These are phyloP conservation scores for Eumaeus atala DNA, from an alignment of 1,140 invertebrate species.

Conservation along the genomic window DNA sequence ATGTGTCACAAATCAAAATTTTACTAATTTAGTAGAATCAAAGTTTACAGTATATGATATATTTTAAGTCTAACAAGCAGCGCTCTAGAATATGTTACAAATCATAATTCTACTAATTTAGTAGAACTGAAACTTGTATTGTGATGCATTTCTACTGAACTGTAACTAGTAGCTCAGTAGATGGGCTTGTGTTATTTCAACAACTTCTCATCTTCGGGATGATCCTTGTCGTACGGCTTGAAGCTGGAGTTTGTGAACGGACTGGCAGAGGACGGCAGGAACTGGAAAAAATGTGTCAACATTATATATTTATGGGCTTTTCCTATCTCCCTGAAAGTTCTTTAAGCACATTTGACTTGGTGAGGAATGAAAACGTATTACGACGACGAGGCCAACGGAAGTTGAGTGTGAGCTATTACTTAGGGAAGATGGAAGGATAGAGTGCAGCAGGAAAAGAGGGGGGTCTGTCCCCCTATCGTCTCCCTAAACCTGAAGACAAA, in stretches of 20 bases:
- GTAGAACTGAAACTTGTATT: not conserved
- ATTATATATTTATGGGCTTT: not conserved
- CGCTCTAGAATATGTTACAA: too few species aligned
- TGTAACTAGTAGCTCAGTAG: not conserved
- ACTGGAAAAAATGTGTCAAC: slow-evolving; percentile 30
- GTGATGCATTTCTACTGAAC: slow-evolving; percentile 5
- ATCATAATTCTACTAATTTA: slow-evolving; percentile 4
- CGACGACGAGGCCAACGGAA: too few species aligned
- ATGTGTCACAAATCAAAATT: not conserved
- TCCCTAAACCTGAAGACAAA: too few species aligned
- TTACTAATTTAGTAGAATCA: slow-evolving; percentile 5
- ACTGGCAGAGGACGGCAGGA: slow-evolving; percentile 36
- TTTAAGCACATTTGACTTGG: too few species aligned
- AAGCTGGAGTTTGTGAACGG: slow-evolving; percentile 42
- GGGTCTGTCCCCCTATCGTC: too few species aligned
- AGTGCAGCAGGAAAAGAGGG: too few species aligned
- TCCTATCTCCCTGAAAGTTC: too few species aligned
- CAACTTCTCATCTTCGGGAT: not conserved
- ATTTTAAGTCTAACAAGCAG: too few species aligned
- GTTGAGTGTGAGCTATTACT: too few species aligned
- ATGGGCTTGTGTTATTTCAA: not conserved
- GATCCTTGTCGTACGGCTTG: slow-evolving; percentile 34
- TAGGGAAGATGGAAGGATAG: too few species aligned
- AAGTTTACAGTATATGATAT: not conserved
- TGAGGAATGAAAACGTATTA: too few species aligned